Percentiles rank a stretch among this genome's conserved stretches.
Evolutionary conservation across 1,140 invertebrate species (phyloP).

Genomic region (Nixonia krombeini): DNA sequence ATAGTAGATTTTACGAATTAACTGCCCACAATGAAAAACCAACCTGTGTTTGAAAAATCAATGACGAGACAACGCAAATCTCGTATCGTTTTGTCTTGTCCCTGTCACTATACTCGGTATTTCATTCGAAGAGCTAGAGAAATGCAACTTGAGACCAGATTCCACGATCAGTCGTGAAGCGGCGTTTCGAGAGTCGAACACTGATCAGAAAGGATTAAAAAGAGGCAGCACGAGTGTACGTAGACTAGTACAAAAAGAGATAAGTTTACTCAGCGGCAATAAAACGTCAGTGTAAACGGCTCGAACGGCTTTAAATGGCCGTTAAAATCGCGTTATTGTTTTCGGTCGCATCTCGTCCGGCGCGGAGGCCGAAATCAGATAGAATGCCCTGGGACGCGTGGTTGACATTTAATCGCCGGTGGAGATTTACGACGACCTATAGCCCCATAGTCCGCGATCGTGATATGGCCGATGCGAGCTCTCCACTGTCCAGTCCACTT

Average conservation of each 20-base stretch:
- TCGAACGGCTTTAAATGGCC: constrained; percentile 51
- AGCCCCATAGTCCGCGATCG: constrained; percentile 39
- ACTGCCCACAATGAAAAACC: no score
- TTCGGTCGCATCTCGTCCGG: constrained; percentile 42
- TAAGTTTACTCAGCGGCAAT: constrained; percentile 48
- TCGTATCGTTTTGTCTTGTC: no score
- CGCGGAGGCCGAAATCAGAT: constrained; percentile 40
- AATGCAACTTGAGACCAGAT: no score
- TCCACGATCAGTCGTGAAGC: no score
- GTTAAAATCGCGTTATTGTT: constrained; percentile 55
- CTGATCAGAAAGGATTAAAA: constrained; percentile 13
- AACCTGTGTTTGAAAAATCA: no score
- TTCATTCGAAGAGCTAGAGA: not conserved
- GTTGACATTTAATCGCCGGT: constrained; percentile 54
- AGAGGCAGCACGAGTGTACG: constrained; percentile 25
- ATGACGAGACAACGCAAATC: no score
- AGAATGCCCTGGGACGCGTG: constrained; percentile 40
- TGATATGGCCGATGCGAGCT: constrained; percentile 34
- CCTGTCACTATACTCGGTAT: not conserved
- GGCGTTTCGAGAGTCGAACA: no score
- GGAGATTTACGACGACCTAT: constrained; percentile 48
- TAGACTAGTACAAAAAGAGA: constrained; percentile 10
- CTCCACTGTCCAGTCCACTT: constrained; percentile 44
- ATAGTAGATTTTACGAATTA: no score
- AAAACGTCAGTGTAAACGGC: constrained; percentile 51